Evolutionary conservation across 1,140 invertebrate species (phyloP).

Genomic region (Drosophila simulans): DNA sequence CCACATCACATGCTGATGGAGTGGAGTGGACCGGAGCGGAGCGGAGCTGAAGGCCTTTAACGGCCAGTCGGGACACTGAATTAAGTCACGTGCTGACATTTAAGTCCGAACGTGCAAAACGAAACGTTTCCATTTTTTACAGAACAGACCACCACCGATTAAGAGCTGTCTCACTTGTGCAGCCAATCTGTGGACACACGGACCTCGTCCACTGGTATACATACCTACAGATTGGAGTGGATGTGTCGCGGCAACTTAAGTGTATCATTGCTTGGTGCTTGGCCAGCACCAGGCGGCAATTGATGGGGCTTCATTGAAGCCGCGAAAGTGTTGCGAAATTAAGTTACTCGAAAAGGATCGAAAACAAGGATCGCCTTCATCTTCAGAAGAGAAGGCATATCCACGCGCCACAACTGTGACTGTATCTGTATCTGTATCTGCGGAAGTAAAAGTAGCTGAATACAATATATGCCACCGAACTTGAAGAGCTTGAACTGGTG

Average conservation of each 20-base stretch:
- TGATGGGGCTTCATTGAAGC: conserved; percentile 14
- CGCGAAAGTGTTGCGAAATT: neutral
- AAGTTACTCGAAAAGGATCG: neutral
- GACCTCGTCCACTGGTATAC: neutral
- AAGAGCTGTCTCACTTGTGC: conserved; percentile 34
- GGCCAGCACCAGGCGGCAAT: conserved; percentile 41
- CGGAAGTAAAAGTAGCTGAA: too few species aligned
- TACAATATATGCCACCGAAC: conserved; percentile 17
- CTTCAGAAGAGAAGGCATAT: too few species aligned
- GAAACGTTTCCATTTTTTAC: conserved; percentile 37
- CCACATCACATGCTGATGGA: neutral
- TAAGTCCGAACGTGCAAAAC: conserved; percentile 77
- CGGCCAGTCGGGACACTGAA: conserved; percentile 19
- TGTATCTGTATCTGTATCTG: neutral
- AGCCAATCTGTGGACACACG: conserved; percentile 28
- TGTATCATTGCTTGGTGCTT: conserved; percentile 53
- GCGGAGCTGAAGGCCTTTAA: conserved; percentile 8
- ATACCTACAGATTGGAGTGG: conserved; percentile 2
- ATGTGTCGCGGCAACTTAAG: conserved; percentile 37
- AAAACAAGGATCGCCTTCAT: too few species aligned
- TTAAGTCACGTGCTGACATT: conserved; percentile 78
- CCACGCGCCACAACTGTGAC: too few species aligned
- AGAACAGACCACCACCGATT: conserved; percentile 28
- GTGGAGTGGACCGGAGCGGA: conserved; percentile 1
- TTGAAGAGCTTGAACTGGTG: conserved; percentile 45